These are phyloP conservation scores for Noctua pronuba DNA, from an alignment of 2,888 invertebrate species.

Conservation along the genomic window DNA sequence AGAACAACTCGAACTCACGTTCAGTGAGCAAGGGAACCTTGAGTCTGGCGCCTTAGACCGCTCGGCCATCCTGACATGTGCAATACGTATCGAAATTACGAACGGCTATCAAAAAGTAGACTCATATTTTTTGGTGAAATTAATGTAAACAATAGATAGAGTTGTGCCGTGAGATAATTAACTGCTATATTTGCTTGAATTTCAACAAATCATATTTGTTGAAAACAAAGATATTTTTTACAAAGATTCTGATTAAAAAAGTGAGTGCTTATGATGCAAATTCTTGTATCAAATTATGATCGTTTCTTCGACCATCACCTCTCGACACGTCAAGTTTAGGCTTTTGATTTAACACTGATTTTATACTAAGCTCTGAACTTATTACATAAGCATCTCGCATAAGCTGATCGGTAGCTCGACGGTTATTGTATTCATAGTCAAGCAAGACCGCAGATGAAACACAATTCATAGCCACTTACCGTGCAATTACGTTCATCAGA, in stretches of 20 bases:
- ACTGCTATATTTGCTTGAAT: slow-evolving; percentile 3
- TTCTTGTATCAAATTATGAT: not conserved
- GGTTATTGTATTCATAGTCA: not conserved
- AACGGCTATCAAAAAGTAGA: not conserved
- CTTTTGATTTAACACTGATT: not conserved
- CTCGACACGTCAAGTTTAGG: not conserved
- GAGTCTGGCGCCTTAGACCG: slow-evolving; percentile 63
- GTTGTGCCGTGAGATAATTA: not conserved
- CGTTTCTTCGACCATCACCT: no score
- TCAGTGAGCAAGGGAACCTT: slow-evolving; percentile 58
- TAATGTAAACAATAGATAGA: not conserved
- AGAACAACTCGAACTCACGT: slow-evolving; percentile 62
- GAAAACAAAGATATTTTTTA: not conserved
- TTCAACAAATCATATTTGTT: not conserved
- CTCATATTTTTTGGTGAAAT: not conserved
- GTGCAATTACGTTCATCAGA: slow-evolving; percentile 93
- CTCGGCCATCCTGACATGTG: slow-evolving; percentile 59
- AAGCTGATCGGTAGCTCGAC: no score
- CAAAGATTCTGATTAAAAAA: not conserved
- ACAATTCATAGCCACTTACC: slow-evolving; percentile 70
- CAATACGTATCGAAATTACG: slow-evolving; percentile 31
- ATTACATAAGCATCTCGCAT: not conserved
- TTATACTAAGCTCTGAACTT: not conserved
- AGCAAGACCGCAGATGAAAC: not conserved
- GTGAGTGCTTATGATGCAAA: not conserved